Evolutionary conservation across 1,140 invertebrate genomes (phyloP).

Genomic region (Platorchestia sp.): DNA sequence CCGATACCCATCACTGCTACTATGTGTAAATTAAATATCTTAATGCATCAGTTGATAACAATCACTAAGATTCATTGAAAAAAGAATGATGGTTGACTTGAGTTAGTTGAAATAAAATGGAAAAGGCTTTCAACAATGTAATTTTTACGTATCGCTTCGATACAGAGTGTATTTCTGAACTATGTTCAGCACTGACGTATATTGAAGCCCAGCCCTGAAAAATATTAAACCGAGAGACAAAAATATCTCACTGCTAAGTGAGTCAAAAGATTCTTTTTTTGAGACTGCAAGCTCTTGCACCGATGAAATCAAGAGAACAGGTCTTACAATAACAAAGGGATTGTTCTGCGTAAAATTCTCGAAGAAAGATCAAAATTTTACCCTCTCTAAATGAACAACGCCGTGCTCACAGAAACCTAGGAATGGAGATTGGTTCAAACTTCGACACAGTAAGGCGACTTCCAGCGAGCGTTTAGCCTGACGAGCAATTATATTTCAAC

Average conservation of each 20-base stretch:
- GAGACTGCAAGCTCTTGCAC: background rate
- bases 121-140: background rate
- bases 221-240: background rate
- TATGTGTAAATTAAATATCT: too few relatives aligned
- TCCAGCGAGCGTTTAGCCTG: too few relatives aligned
- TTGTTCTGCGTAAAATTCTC: background rate
- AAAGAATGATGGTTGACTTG: too few relatives aligned
- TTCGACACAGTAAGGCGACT: too few relatives aligned
- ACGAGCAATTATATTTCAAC: too few relatives aligned
- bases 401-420: background rate
- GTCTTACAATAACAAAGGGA: background rate
- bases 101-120: too few relatives aligned
- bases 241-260: background rate
- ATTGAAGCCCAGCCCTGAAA: background rate
- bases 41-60: too few relatives aligned
- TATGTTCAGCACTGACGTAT: background rate
- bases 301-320: background rate
- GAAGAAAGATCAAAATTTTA: background rate
- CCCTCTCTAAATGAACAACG: background rate
- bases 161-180: background rate
- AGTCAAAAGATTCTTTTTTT: background rate
- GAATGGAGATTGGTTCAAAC: background rate
- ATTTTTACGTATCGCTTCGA: background rate
- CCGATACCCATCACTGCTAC: too few relatives aligned
- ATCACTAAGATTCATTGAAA: too few relatives aligned